Evolutionary conservation across 2,113 vertebrate genomes (phyloP), one percentile per base, ranked within the genome.

Genomic region (Grallaria varia): DNA sequence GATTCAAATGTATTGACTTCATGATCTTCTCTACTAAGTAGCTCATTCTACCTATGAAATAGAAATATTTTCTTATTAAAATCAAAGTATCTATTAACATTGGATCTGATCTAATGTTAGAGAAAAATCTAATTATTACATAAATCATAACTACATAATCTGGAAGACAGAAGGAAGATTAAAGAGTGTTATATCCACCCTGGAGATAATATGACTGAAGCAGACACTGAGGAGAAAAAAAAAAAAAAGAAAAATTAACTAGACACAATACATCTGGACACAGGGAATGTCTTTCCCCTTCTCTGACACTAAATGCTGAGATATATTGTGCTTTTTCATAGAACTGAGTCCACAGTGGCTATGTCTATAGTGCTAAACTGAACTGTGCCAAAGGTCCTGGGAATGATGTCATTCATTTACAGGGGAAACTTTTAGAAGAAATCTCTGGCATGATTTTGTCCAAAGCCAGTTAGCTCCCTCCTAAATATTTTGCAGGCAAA

Each of bases 41-140:
- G 9, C 14, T 80, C 4, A 1, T 75, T 93, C 56, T 82, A 35
- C 30, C 69, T 64, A 72, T 52, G 39, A 87, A 84, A 66, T 30
- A 71, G 42, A 89, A 93, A 91, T 93, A 52, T 28, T 79, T 96
- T 89, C 69, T 52, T 84, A 84, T 87, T 93, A 93, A 87, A 96
- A 87, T 82, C 47, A 68, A 75, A 28, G 47, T 60, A 60, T 64
- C 69, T 89, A 40, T 71, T 72, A 76, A 68, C 35, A 89, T 25
- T 89, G n/a, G 14, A 56, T 89, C 62, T 82, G 37, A 93, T 85
- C 11, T 90, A 78, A 87, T 64, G 56, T 91, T 79, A 75, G 47
- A 84, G 74, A 67, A 94, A 94, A 94, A 91, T 79, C 33, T 82
- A 89, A 85, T 91, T 78, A 40, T 55, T 93, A 85, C 47, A 62